Conservation (phyloP, 2,888 invertebrate species). For the Cylindroiulus punctatus region DNA sequence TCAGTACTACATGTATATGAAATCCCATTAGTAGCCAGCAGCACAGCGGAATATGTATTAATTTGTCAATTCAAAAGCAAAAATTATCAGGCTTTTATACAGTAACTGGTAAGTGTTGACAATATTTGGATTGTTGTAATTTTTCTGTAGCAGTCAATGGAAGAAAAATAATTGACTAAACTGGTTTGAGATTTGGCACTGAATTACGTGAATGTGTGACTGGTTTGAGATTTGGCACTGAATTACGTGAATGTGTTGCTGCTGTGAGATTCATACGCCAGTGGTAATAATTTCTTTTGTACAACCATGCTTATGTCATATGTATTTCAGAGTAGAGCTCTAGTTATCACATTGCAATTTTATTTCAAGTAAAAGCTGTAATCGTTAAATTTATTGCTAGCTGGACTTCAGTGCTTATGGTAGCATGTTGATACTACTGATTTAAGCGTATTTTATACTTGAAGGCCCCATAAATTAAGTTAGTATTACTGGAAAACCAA, state of each 20-base stretch:
- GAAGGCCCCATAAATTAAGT: background rate
- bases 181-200: background rate
- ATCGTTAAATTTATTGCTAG: background rate
- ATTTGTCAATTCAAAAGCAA: background rate
- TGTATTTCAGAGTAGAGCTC: background rate
- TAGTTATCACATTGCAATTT: background rate
- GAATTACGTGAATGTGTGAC: background rate
- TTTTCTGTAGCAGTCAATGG: background rate
- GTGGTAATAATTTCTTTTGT: background rate
- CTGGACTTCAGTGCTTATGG: background rate
- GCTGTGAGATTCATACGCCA: background rate
- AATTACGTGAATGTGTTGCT: background rate
- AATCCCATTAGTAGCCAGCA: background rate
- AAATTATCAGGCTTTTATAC: background rate
- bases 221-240: background rate
- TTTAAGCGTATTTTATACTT: background rate
- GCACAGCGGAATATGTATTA: background rate
- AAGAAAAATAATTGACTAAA: background rate
- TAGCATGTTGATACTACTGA: background rate
- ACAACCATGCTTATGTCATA: slow-evolving; percentile 5
- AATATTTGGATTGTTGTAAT: background rate
- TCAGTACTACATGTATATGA: background rate
- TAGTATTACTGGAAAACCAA: background rate
- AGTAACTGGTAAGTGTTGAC: background rate
- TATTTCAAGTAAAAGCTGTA: background rate